Conservation (phyloP, 2,113 vertebrate genomes). For the Boulengeromyrus knoepffleri region DNA sequence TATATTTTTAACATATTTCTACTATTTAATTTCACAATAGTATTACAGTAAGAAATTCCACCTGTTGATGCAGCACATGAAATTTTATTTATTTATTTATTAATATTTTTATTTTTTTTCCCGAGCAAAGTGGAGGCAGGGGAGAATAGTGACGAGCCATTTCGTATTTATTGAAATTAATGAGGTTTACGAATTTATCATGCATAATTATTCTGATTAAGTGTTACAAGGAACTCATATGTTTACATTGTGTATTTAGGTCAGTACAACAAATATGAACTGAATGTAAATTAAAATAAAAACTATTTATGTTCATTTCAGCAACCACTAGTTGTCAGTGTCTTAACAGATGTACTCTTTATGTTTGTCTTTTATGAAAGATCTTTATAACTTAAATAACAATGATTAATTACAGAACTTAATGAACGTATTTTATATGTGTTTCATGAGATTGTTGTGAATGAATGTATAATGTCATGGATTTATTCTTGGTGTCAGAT, state of each 20-base stretch:
- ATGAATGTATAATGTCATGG: not conserved
- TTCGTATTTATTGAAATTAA: not conserved
- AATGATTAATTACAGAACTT: not conserved
- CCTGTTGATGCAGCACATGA: slow-evolving; percentile 18
- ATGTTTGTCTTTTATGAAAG: not conserved
- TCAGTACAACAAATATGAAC: not conserved
- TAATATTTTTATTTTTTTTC: not conserved
- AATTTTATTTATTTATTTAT: not conserved
- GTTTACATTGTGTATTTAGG: not conserved
- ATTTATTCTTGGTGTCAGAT: not conserved
- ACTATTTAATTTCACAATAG: slow-evolving; percentile 47
- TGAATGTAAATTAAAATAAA: slow-evolving; percentile 19
- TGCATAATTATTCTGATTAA: slow-evolving; percentile 4
- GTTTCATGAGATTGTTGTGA: not conserved
- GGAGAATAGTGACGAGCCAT: not conserved
- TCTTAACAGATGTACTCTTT: not conserved
- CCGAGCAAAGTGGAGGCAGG: not conserved
- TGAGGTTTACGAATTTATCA: not conserved
- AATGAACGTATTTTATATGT: not conserved
- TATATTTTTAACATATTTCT: slow-evolving; percentile 16
- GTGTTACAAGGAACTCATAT: not conserved
- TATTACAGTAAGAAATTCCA: slow-evolving; percentile 26
- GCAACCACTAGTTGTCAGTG: not conserved
- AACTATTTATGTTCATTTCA: slow-evolving; percentile 17
- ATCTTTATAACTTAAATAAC: not conserved